Conservation (phyloP, 1,140 invertebrate species). For the Drosophila gunungcola region DNA sequence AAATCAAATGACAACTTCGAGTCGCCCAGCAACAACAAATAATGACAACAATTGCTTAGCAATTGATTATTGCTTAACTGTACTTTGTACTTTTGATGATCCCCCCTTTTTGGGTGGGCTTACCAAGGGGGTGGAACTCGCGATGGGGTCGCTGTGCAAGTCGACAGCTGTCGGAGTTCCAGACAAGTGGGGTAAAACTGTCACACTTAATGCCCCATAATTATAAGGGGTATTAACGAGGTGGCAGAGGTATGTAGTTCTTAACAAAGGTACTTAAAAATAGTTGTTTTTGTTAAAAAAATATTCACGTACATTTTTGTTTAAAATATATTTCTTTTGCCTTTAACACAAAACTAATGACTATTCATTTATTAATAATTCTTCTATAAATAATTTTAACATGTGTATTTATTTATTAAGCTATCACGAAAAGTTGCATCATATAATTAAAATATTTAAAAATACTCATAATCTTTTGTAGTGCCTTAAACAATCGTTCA, state of each 20-base stretch:
- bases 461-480: too few species aligned
- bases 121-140: neutral
- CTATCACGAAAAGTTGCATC: too few species aligned
- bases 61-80: constrained; percentile 79
- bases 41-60: constrained; percentile 67
- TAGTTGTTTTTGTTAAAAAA: too few species aligned
- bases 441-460: too few species aligned
- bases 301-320: too few species aligned
- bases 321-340: too few species aligned
- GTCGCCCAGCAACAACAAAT: constrained; percentile 37
- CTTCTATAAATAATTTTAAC: too few species aligned
- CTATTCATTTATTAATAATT: too few species aligned
- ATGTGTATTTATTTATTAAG: too few species aligned
- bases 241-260: neutral
- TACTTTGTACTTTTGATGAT: constrained; percentile 74
- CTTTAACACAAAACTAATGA: too few species aligned
- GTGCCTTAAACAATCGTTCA: too few species aligned
- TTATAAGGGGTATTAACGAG: constrained; percentile 11
- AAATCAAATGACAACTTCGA: constrained; percentile 47
- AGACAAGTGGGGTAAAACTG: constrained; percentile 34
- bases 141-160: constrained; percentile 4
- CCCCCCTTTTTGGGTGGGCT: constrained; percentile 18
- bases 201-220: constrained; percentile 50
- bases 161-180: constrained; percentile 41
- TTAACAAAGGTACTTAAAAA: neutral